Percentiles rank a stretch among this genome's conserved stretches.
Evolutionary conservation across 1,140 invertebrate genomes (phyloP).

Genomic region (Musca domestica): DNA sequence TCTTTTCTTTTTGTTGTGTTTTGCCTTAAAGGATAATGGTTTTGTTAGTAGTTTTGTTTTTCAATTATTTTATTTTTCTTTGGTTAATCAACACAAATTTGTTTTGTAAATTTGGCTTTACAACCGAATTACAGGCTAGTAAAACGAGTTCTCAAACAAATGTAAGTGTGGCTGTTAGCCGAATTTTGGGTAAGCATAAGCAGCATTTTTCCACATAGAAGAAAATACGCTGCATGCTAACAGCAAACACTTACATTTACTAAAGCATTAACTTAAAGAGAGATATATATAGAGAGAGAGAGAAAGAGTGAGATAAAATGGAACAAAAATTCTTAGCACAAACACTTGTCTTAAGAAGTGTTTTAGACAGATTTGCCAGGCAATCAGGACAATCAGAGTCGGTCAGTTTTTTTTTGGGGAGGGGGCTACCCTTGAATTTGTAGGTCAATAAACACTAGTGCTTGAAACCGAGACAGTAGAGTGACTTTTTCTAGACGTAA

Average conservation of each 20-base stretch:
- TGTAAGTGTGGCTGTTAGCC: too few species aligned
- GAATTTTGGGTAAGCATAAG: too few species aligned
- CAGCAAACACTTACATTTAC: too few species aligned
- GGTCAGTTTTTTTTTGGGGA: background rate
- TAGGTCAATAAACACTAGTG: background rate
- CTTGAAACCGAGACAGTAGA: conserved; percentile 17
- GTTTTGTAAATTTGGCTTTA: conserved; percentile 50
- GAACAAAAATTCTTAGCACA: too few species aligned
- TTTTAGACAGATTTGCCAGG: too few species aligned
- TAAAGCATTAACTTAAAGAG: too few species aligned
- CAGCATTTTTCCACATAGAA: too few species aligned
- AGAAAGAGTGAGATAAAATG: too few species aligned
- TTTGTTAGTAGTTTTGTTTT: background rate
- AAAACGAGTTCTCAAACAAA: conserved; percentile 46
- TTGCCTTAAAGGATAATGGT: background rate
- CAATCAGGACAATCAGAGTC: background rate
- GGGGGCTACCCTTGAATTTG: background rate
- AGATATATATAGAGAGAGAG: too few species aligned
- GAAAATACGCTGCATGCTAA: too few species aligned
- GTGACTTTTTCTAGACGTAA: background rate
- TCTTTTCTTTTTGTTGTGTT: conserved; percentile 7
- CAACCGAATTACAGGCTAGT: conserved; percentile 55
- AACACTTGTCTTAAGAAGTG: too few species aligned
- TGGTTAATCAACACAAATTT: conserved; percentile 4
- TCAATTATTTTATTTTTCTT: background rate